Base-by-base conservation (phyloP, 1,140 invertebrate species). In the Hypothenemus hampei region DNA sequence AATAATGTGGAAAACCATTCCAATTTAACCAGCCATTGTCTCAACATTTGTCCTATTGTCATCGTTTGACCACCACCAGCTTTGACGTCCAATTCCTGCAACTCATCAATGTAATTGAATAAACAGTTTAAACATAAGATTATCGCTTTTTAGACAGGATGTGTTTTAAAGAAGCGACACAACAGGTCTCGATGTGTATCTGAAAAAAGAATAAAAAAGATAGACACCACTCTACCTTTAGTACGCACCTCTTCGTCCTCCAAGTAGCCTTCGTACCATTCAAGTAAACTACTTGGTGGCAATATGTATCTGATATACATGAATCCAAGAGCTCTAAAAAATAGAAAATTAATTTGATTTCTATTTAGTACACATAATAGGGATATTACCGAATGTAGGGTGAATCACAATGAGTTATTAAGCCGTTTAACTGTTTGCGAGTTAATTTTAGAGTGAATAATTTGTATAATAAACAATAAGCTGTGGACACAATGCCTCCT, bases 1-100 rank as follows among this genome's bases (percentile, higher is more conserved):
- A 99, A 99, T 10, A 99, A 76, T 4, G 97, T 98, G 3, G 91
- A 93, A 75, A 96, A 99, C 93, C 93, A 97, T 65, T 98, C 96
- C 35, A 99, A 74, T 72, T 98, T 98, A 20, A 91, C 89, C 13
- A 99, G 78, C 79, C 95, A 95, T 67, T 93, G 91, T 36, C 93
- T 82, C 1, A 94, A 77, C 75, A 99, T 87, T 64, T 94, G 86
- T 1, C 97, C 97, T 50, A 99, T 94, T 20, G 89, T 92, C 78
- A 96, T 93, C 1, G 81, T 74, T 72, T 95, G 91, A 19, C 96
- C 97, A 46, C 94, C 93, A 40, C 96, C 97, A 41, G 97, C 95
- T 73, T 96, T 94, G 0, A 96, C 93, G 73, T 99, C 97, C 45
- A 99, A 75, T 71, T 97, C 92, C 81, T 88, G 69, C 22, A 69